These are phyloP conservation scores for Drosophila hydei DNA, from an alignment of 1,140 invertebrate species.

Conservation along the genomic window DNA sequence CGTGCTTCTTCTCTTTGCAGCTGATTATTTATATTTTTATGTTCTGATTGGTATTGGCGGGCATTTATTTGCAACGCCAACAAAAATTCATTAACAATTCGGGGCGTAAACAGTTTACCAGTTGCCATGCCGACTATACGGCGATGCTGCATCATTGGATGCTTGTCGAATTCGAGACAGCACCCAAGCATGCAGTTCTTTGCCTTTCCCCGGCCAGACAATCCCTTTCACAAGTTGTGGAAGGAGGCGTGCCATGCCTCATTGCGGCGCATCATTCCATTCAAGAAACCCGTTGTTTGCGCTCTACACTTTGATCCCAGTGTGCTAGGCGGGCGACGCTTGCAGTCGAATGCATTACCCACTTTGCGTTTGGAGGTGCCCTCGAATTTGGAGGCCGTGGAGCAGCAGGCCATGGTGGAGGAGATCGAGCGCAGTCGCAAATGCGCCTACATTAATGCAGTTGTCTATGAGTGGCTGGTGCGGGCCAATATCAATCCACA, in stretches of 20 bases:
- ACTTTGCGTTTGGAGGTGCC: constrained; percentile 73
- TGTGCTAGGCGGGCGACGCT: constrained; percentile 63
- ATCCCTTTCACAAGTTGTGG: constrained; percentile 76
- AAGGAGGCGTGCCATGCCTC: constrained; percentile 80
- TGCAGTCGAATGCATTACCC: constrained; percentile 74
- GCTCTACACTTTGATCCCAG: constrained; percentile 78
- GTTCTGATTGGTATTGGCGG: constrained; percentile 57
- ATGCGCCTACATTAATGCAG: constrained; percentile 80
- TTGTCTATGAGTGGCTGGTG: constrained; percentile 80
- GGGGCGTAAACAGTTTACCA: constrained; percentile 55
- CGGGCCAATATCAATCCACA: constrained; percentile 79
- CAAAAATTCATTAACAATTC: constrained; percentile 53
- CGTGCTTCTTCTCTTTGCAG: constrained; percentile 38
- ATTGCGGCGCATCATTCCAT: constrained; percentile 68
- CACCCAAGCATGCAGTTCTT: constrained; percentile 80
- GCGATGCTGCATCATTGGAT: constrained; percentile 80
- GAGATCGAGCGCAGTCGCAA: constrained; percentile 76
- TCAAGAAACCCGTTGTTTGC: constrained; percentile 79
- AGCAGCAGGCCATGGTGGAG: constrained; percentile 78
- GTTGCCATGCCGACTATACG: constrained; percentile 75
- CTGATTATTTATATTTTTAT: constrained; percentile 37
- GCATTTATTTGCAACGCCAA: constrained; percentile 70
- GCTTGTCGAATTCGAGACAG: constrained; percentile 75
- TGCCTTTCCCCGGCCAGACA: constrained; percentile 76
- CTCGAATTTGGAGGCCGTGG: constrained; percentile 72